These are phyloP conservation scores for Eretmochelys imbricata DNA, from an alignment of 2,113 vertebrate genomes.

Conservation along the genomic window DNA sequence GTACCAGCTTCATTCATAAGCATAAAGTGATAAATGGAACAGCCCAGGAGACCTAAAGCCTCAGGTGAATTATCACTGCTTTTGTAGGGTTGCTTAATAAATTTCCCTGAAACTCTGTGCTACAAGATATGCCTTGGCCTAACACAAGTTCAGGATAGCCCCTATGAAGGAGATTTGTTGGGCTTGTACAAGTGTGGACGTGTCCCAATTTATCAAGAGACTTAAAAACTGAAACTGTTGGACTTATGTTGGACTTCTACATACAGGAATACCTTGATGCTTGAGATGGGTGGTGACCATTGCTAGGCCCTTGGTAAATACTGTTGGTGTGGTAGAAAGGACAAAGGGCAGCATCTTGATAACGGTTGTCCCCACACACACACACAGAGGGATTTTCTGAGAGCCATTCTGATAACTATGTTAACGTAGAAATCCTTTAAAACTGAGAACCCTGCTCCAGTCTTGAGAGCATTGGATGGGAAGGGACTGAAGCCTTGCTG, in stretches of 20 bases:
- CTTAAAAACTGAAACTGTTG: background rate
- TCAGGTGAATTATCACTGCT: background rate
- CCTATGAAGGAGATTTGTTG: background rate
- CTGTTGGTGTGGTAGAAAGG: background rate
- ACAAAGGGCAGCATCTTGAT: background rate
- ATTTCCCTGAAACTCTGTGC: background rate
- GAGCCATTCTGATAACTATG: background rate
- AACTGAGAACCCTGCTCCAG: background rate
- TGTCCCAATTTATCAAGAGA: background rate
- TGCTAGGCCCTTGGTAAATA: background rate
- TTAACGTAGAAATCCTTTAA: background rate
- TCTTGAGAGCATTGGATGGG: background rate
- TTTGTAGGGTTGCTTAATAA: background rate
- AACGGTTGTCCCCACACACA: too few species aligned
- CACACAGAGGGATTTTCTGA: background rate
- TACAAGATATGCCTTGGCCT: background rate
- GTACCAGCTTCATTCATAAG: background rate
- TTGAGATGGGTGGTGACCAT: background rate
- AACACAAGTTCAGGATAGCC: background rate
- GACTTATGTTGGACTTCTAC: rapidly evolving
- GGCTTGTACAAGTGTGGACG: background rate
- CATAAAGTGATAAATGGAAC: background rate
- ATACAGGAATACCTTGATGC: background rate
- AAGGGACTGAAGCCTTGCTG: background rate
- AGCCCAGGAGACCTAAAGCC: background rate